Percentiles rank a stretch among this genome's conserved stretches.
Conservation (phyloP, 2,888 invertebrate species). For the Chironomus tentans region DNA sequence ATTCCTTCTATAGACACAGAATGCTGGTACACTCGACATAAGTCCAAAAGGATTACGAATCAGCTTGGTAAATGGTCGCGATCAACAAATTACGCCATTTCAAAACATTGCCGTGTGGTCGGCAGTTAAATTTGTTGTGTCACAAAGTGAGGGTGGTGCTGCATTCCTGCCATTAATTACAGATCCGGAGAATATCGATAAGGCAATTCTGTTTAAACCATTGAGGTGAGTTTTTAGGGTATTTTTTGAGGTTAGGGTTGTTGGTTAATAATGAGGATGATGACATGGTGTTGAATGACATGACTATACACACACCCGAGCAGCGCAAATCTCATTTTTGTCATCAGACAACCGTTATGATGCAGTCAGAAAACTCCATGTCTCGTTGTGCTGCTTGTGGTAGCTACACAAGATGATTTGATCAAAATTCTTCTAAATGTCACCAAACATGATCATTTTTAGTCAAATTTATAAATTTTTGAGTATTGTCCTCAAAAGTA, state of each 20-base stretch:
- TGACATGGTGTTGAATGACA: too few relatives aligned
- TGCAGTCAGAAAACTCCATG: too few relatives aligned
- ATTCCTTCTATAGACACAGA: slow-evolving; percentile 34
- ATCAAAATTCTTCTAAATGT: too few relatives aligned
- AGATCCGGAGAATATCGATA: slow-evolving; percentile 70
- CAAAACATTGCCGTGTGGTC: slow-evolving; percentile 91
- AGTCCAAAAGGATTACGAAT: slow-evolving; percentile 57
- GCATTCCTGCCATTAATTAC: slow-evolving; percentile 79
- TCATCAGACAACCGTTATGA: too few relatives aligned
- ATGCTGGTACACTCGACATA: slow-evolving; percentile 39
- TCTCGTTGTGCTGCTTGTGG: too few relatives aligned
- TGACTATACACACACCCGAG: too few relatives aligned
- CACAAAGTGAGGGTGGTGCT: slow-evolving; percentile 49
- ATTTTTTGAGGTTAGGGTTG: neutral
- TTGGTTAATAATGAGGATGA: too few relatives aligned
- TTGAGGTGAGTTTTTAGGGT: slow-evolving; percentile 34
- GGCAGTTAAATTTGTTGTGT: slow-evolving; percentile 74
- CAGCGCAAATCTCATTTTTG: too few relatives aligned
- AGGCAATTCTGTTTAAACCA: slow-evolving; percentile 55
- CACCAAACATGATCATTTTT: too few relatives aligned
- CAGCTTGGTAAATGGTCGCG: slow-evolving; percentile 51
- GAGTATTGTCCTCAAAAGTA: too few relatives aligned
- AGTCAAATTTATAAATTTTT: too few relatives aligned
- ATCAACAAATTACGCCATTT: slow-evolving; percentile 66
- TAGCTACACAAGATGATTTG: too few relatives aligned